Conservation (phyloP, 23 tunicate species). For the Styela clava region DNA sequence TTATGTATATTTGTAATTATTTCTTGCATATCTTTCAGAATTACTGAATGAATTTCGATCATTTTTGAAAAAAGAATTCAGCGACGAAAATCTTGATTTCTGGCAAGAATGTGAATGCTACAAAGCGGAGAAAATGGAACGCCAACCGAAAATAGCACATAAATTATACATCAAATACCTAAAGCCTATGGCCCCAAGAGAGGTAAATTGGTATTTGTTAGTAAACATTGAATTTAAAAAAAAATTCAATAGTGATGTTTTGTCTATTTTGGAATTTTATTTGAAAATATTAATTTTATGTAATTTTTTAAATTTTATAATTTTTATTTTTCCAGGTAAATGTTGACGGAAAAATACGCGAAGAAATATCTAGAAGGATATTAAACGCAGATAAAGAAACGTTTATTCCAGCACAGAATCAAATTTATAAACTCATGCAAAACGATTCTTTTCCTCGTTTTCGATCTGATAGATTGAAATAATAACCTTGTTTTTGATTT, state of each 20-base stretch:
- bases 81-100: slow-evolving; percentile 70
- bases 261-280: no score
- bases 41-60: slow-evolving; percentile 14
- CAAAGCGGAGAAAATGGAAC: slow-evolving; percentile 19
- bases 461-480: not conserved
- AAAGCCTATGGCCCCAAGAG: slow-evolving; percentile 26
- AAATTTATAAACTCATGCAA: slow-evolving; percentile 7
- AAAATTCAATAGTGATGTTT: no score
- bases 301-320: no score
- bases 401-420: not conserved
- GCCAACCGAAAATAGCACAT: slow-evolving; percentile 33
- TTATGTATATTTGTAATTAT: no score
- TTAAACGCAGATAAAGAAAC: not conserved
- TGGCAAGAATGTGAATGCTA: slow-evolving; percentile 55
- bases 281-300: no score
- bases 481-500: not conserved
- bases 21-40: no score
- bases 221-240: no score
- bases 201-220: slow-evolving; percentile 17
- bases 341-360: not conserved
- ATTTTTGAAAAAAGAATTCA: slow-evolving; percentile 53
- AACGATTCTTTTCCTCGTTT: slow-evolving; percentile 6
- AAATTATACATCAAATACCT: slow-evolving; percentile 34
- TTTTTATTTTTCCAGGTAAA: not conserved
- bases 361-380: not conserved